Conservation (phyloP, 1,140 invertebrate species). For the Philotrypesis tridentata region DNA sequence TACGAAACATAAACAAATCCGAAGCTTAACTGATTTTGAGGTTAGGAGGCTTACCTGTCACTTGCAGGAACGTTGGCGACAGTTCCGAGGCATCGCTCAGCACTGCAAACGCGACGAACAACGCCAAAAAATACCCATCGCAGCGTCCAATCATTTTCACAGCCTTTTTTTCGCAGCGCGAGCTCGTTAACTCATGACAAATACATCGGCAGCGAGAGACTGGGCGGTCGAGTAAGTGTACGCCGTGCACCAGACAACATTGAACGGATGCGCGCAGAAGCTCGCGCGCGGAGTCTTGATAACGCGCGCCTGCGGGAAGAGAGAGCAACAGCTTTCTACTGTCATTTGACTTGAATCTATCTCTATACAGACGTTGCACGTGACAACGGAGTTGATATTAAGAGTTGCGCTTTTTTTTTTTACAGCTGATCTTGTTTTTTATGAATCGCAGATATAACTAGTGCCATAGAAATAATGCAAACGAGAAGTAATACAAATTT, state of each 20-base stretch:
- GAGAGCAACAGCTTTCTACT: slow-evolving; percentile 1
- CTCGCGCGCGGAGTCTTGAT: not conserved
- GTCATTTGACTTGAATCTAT: not conserved
- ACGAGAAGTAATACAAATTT: too few relatives aligned
- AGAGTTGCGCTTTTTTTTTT: not conserved
- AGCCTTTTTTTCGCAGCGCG: not conserved
- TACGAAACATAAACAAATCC: not conserved
- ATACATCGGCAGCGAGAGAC: not conserved
- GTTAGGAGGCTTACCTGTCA: slow-evolving; percentile 53
- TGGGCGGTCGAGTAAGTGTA: too few relatives aligned
- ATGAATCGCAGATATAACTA: too few relatives aligned
- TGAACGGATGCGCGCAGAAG: too few relatives aligned
- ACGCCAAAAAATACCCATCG: not conserved
- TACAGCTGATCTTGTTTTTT: too few relatives aligned
- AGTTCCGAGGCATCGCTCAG: not conserved
- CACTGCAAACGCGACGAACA: not conserved
- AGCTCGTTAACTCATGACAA: not conserved
- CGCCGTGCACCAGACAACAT: not conserved
- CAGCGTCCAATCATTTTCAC: slow-evolving; percentile 2
- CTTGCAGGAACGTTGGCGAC: not conserved
- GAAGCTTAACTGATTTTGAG: slow-evolving; percentile 47
- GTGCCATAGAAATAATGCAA: too few relatives aligned
- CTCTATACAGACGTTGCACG: not conserved
- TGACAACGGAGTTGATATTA: not conserved
- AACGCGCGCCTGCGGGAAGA: not conserved